Percentiles rank a stretch among this genome's conserved stretches.
phyloP scores from a whole-genome alignment of 2,797 vertebrate species.

The Xiphorhynchus erythropygius region DNA sequence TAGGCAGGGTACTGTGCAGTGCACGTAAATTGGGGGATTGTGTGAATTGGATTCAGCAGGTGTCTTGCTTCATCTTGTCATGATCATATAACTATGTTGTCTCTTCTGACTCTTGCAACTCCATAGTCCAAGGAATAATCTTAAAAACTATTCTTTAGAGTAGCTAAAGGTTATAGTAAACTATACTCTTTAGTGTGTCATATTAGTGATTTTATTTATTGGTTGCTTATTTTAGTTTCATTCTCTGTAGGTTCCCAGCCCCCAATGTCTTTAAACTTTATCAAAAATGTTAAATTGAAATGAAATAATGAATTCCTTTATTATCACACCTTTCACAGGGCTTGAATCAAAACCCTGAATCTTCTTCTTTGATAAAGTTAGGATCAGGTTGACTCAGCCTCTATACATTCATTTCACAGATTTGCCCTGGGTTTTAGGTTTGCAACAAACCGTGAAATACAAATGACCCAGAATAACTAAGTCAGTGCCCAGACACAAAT shows the following conservation, averaged over 20 bases:
- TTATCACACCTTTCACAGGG: neutral
- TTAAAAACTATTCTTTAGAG: neutral
- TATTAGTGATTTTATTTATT: neutral
- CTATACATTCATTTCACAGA: neutral
- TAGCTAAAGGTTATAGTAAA: neutral
- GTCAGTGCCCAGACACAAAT: neutral
- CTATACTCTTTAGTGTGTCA: neutral
- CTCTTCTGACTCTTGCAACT: neutral
- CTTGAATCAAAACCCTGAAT: neutral
- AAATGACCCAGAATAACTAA: neutral
- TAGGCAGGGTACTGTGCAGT: neutral
- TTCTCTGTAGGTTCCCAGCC: neutral
- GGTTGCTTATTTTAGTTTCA: neutral
- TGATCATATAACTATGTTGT: neutral
- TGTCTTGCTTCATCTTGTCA: neutral
- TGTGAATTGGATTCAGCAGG: neutral
- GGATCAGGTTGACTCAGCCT: neutral
- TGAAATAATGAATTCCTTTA: neutral
- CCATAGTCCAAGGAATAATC: neutral
- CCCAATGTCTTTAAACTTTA: neutral
- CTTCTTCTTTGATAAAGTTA: neutral
- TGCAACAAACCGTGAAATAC: neutral
- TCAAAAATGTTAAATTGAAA: neutral
- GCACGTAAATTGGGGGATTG: neutral
- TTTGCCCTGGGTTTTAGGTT: neutral